phyloP scores from a whole-genome alignment of 2,888 invertebrate genomes.

The Nephrotoma flavescens region DNA sequence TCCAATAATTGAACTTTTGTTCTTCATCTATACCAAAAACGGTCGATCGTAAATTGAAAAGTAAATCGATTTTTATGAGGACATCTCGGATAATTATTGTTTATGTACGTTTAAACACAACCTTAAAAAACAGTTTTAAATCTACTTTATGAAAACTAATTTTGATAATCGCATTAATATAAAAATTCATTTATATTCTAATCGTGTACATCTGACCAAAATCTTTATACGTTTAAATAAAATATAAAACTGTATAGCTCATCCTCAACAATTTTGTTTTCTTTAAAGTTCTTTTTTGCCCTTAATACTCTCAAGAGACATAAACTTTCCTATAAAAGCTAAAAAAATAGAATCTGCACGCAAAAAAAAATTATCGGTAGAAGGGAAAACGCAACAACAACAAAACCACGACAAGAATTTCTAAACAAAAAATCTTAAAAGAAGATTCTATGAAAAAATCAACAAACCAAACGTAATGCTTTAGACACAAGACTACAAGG shows the following conservation, averaged over 20 bases:
- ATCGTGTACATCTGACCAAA: not conserved
- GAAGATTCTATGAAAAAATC: not conserved
- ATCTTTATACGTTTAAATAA: not conserved
- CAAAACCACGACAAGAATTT: not conserved
- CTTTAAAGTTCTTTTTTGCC: not conserved
- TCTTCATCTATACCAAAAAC: not conserved
- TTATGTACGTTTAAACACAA: not conserved
- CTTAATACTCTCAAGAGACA: not conserved
- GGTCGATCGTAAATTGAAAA: not conserved
- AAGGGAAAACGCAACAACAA: not conserved
- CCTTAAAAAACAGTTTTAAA: not conserved
- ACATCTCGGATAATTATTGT: not conserved
- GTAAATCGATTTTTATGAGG: not conserved
- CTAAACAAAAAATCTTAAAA: not conserved
- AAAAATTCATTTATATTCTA: not conserved
- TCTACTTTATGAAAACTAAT: not conserved
- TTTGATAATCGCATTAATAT: not conserved
- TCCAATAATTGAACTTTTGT: not conserved
- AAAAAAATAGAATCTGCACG: not conserved
- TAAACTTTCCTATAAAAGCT: not conserved
- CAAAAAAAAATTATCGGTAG: not conserved
- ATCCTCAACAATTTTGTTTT: not conserved
- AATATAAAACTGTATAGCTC: not conserved
- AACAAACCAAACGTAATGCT: not conserved
- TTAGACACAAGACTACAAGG: not conserved